These are phyloP conservation scores for Mystacides longicornis DNA, from an alignment of 2,888 invertebrate species.

Conservation along the genomic window DNA sequence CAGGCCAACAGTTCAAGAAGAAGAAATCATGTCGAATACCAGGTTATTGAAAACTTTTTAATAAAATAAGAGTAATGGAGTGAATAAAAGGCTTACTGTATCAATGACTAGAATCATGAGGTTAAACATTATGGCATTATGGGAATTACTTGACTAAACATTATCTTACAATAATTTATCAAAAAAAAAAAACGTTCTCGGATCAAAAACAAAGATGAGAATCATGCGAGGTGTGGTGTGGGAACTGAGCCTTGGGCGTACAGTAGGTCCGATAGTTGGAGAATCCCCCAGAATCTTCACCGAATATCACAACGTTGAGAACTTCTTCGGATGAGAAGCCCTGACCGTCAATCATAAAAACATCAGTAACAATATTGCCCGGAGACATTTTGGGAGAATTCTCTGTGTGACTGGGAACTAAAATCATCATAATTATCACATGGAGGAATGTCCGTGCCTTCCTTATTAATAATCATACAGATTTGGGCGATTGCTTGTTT, in stretches of 20 bases:
- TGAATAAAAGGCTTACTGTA: no score
- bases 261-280: conserved; percentile 6
- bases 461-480: no score
- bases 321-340: conserved; percentile 14
- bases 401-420: not conserved
- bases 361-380: not conserved
- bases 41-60: no score
- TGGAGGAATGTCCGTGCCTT: no score
- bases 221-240: not conserved
- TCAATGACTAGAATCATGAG: no score
- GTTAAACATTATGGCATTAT: not conserved
- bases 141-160: no score
- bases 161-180: no score
- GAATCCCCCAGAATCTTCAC: conserved; percentile 2
- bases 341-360: conserved; percentile 11
- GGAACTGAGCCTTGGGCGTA: conserved; percentile 8
- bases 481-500: no score
- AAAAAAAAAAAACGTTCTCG: not conserved
- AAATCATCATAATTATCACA: no score
- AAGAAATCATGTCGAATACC: no score
- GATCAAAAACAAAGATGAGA: not conserved
- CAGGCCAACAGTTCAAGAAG: no score
- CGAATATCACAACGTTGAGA: conserved; percentile 1
- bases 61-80: no score
- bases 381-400: conserved; percentile 4